Evolutionary conservation across 2,888 invertebrate genomes (phyloP).

Genomic region (Melangyna quadrimaculata): DNA sequence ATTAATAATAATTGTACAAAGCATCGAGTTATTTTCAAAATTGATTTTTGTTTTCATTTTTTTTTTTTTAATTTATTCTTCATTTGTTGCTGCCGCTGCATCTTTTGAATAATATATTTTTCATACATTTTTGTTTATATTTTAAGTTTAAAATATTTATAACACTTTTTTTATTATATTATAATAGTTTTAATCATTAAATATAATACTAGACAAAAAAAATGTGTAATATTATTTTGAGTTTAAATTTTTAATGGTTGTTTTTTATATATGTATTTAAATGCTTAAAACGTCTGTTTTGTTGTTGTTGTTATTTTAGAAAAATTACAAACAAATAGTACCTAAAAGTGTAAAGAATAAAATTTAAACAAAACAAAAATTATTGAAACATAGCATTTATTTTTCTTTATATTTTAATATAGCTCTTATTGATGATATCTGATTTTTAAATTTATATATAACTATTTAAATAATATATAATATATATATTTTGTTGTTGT

Average conservation of each 20-base stretch:
- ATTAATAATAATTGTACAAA: slow-evolving; percentile 70
- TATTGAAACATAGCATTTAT: slow-evolving; percentile 19
- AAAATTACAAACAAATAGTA: slow-evolving; percentile 42
- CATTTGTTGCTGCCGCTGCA: slow-evolving; percentile 58
- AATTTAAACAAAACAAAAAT: slow-evolving; percentile 21
- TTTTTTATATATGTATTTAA: slow-evolving; percentile 37
- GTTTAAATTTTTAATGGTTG: background rate
- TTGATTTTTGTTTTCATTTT: slow-evolving; percentile 3
- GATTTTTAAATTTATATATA: slow-evolving; percentile 57
- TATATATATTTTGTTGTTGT: slow-evolving; percentile 52
- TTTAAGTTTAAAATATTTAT: slow-evolving; percentile 56
- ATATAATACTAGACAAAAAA: slow-evolving; percentile 70
- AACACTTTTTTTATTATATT: slow-evolving; percentile 49
- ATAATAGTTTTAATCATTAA: slow-evolving; percentile 57
- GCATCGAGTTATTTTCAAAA: slow-evolving; percentile 57
- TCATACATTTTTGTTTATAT: slow-evolving; percentile 33
- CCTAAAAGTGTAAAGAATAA: slow-evolving; percentile 15
- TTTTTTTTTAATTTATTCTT: slow-evolving; percentile 10
- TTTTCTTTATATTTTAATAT: slow-evolving; percentile 16
- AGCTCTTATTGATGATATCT: slow-evolving; percentile 46
- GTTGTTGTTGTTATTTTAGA: slow-evolving; percentile 14
- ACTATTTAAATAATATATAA: slow-evolving; percentile 67
- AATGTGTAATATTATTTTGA: slow-evolving; percentile 45
- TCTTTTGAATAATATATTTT: slow-evolving; percentile 59
- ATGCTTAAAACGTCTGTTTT: slow-evolving; percentile 43